A percentile compares a stretch with the other conserved stretches of the same genome.
phyloP scores from a whole-genome alignment of 2,888 invertebrate genomes.

The Lepidochitona cinerea region DNA sequence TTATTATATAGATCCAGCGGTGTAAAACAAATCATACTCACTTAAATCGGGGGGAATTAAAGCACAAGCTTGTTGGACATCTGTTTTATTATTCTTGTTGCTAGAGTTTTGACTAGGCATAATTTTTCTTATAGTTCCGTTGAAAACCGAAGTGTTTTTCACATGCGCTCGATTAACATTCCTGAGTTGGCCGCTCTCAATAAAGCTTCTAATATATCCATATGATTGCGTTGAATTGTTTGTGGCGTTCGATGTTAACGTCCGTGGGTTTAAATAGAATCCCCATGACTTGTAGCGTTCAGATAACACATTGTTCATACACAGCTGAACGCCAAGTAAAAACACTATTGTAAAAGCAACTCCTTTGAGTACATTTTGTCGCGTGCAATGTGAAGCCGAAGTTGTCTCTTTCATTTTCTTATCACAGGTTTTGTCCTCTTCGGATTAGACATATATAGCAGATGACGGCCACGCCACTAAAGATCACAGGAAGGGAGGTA shows the following conservation, averaged over 20 bases:
- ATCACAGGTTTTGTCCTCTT: too few species aligned
- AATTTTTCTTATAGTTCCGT: too few species aligned
- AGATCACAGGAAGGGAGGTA: too few species aligned
- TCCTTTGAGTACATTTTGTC: background rate
- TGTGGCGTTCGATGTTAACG: background rate
- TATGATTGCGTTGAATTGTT: background rate
- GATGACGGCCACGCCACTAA: too few species aligned
- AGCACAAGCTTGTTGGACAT: slow-evolving; percentile 28
- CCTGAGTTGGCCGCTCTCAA: background rate
- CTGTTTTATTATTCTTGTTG: too few species aligned
- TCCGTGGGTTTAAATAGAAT: background rate
- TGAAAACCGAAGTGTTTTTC: too few species aligned
- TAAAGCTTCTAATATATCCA: background rate
- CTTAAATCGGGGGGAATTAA: slow-evolving; percentile 31
- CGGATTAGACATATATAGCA: too few species aligned
- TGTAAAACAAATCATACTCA: slow-evolving; percentile 18
- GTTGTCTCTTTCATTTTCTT: too few species aligned
- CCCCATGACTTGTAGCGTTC: background rate
- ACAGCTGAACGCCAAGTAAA: background rate
- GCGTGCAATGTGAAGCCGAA: background rate
- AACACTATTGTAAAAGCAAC: background rate
- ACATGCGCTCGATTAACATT: too few species aligned
- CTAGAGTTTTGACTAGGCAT: too few species aligned
- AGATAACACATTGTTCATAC: background rate
- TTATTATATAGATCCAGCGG: too few species aligned